Conservation (phyloP, 2,888 invertebrate species). For the Drosophila quinaria region DNA sequence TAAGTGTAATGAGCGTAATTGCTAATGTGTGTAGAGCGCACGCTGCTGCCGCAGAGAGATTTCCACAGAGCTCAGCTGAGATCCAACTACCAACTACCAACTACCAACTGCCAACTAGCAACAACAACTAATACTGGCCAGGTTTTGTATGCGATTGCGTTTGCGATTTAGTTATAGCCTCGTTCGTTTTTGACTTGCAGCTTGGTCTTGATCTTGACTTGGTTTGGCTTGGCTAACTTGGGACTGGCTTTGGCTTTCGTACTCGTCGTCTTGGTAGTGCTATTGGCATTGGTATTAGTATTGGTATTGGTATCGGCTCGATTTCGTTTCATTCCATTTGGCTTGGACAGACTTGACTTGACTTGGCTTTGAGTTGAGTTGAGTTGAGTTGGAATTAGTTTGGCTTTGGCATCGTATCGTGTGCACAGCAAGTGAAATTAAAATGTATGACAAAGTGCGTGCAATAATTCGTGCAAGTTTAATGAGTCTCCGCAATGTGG, state of each 20-base stretch:
- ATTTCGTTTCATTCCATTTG: conserved; percentile 48
- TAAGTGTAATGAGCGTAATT: conserved; percentile 85
- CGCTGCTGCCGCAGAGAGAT: conserved; percentile 51
- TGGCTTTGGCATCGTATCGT: conserved; percentile 39
- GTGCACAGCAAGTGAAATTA: conserved; percentile 78
- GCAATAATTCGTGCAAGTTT: conserved; percentile 84
- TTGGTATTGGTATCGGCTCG: conserved; percentile 47
- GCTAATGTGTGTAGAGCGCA: conserved; percentile 79
- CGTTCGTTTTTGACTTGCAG: conserved; percentile 38
- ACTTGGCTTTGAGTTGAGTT: conserved; percentile 1
- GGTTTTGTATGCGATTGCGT: conserved; percentile 37
- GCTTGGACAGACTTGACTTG: not conserved
- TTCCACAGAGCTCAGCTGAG: conserved; percentile 15
- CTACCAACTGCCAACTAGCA: not conserved
- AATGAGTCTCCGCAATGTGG: conserved; percentile 79
- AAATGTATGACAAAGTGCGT: conserved; percentile 85
- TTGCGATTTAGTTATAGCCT: conserved; percentile 62
- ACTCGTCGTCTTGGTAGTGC: not conserved
- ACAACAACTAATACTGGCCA: conserved; percentile 21
- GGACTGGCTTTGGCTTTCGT: conserved; percentile 16
- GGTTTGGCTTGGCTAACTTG: conserved; percentile 25
- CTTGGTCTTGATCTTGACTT: conserved; percentile 51
- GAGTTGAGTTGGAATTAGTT: not conserved
- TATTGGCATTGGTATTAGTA: conserved; percentile 1
- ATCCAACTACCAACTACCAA: conserved; percentile 9